Percentiles rank a stretch among this genome's conserved stretches.
Evolutionary conservation across 2,797 vertebrate species (phyloP).

Genomic region (Neopelma chrysocephalum): DNA sequence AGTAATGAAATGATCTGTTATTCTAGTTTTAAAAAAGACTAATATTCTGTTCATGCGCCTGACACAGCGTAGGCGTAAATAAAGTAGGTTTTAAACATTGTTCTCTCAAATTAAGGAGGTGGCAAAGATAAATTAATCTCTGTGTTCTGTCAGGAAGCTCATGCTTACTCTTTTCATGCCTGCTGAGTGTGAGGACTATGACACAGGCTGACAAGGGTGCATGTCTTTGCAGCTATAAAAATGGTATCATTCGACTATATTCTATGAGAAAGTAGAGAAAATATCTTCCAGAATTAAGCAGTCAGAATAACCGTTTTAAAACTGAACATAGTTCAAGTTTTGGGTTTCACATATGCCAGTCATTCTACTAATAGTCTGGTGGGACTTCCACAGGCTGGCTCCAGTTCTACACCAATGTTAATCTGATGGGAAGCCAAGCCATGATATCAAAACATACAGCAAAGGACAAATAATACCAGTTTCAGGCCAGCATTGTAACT

Average conservation of each 20-base stretch:
- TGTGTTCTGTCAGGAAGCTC: slow-evolving; percentile 60
- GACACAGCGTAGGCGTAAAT: slow-evolving; percentile 59
- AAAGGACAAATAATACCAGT: neutral
- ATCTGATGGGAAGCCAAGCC: neutral
- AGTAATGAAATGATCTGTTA: slow-evolving; percentile 69
- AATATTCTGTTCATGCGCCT: slow-evolving; percentile 57
- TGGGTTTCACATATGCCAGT: neutral
- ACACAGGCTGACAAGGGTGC: slow-evolving; percentile 2
- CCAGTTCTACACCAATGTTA: neutral
- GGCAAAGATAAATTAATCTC: slow-evolving; percentile 55
- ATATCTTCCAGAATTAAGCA: neutral
- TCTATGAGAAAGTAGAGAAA: neutral
- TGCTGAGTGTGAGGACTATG: neutral
- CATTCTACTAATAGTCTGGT: neutral
- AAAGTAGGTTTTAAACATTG: slow-evolving; percentile 65
- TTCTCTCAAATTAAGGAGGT: slow-evolving; percentile 61
- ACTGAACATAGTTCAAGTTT: neutral
- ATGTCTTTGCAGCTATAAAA: neutral
- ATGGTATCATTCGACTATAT: neutral
- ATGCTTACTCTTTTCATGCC: slow-evolving; percentile 27
- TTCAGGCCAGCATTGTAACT: neutral
- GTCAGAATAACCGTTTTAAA: neutral
- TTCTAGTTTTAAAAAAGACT: slow-evolving; percentile 56
- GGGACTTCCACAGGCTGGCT: neutral
- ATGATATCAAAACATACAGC: neutral